Evolutionary conservation across 2,113 vertebrate genomes (phyloP).

Genomic region (Carassius auratus): DNA sequence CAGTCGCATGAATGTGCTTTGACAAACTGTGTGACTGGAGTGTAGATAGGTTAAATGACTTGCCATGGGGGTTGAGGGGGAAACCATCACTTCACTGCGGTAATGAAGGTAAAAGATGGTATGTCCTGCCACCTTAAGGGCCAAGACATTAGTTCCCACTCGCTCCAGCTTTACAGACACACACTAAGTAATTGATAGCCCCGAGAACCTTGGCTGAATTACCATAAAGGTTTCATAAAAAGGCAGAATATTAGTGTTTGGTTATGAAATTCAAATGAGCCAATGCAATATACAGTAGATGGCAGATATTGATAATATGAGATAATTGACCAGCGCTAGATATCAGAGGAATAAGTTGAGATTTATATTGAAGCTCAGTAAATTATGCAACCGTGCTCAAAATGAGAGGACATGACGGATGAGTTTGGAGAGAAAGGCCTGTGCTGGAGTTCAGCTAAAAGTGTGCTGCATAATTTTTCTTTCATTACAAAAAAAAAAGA

Average conservation of each 20-base stretch:
- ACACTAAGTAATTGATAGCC: constrained; percentile 63
- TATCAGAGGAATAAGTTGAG: constrained; percentile 56
- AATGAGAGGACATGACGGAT: constrained; percentile 61
- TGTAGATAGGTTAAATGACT: constrained; percentile 75
- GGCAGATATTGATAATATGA: constrained; percentile 66
- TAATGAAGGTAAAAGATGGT: constrained; percentile 75
- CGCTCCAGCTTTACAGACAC: constrained; percentile 62
- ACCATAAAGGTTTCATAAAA: constrained; percentile 64
- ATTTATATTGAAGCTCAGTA: constrained; percentile 59
- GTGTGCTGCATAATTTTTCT: background rate
- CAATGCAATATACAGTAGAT: constrained; percentile 55
- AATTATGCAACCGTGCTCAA: constrained; percentile 55
- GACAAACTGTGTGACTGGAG: constrained; percentile 64
- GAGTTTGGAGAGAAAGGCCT: constrained; percentile 51
- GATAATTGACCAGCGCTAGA: constrained; percentile 63
- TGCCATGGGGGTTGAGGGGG: constrained; percentile 73
- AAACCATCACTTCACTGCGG: constrained; percentile 69
- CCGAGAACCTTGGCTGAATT: constrained; percentile 69
- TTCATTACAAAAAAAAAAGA: background rate
- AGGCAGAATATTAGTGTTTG: constrained; percentile 71
- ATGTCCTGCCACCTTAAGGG: constrained; percentile 68
- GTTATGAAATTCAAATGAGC: constrained; percentile 75
- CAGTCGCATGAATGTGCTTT: constrained; percentile 56
- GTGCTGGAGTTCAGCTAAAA: constrained; percentile 21
- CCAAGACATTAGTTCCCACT: constrained; percentile 68